Evolutionary conservation across 2,113 vertebrate genomes (phyloP).

Genomic region (Muscicapa adusta): DNA sequence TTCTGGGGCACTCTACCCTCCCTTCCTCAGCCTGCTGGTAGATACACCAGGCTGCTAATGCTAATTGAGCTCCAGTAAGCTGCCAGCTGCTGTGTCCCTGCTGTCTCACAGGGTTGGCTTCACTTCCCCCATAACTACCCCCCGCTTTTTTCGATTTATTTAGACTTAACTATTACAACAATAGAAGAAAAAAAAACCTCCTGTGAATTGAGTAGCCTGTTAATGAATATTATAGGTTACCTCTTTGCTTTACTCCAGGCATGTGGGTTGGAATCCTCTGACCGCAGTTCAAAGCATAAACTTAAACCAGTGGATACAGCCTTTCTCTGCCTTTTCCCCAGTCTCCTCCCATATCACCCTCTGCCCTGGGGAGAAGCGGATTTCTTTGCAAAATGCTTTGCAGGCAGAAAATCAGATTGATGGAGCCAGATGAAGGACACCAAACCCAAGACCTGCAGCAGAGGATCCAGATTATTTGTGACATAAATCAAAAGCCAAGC

Average conservation of each 20-base stretch:
- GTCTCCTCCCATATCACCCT: neutral
- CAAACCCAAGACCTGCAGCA: neutral
- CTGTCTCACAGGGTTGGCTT: neutral
- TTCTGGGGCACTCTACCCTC: neutral
- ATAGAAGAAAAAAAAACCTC: neutral
- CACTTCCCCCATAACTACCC: neutral
- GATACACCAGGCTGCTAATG: neutral
- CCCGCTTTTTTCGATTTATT: neutral
- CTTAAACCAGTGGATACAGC: accelerated
- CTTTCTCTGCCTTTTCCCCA: neutral
- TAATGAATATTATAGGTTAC: neutral
- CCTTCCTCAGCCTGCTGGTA: neutral
- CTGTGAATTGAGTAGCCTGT: neutral
- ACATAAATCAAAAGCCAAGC: neutral
- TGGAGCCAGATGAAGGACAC: neutral
- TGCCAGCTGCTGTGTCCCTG: neutral
- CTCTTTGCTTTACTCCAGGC: neutral
- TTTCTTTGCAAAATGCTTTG: neutral
- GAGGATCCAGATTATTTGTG: neutral
- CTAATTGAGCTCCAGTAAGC: neutral
- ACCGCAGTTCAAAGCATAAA: neutral
- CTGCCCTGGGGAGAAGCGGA: neutral
- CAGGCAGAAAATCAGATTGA: neutral
- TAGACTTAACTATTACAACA: neutral
- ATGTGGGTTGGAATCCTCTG: neutral